Conservation (phyloP, 1,140 invertebrate species). For the Leucophenga varia region DNA sequence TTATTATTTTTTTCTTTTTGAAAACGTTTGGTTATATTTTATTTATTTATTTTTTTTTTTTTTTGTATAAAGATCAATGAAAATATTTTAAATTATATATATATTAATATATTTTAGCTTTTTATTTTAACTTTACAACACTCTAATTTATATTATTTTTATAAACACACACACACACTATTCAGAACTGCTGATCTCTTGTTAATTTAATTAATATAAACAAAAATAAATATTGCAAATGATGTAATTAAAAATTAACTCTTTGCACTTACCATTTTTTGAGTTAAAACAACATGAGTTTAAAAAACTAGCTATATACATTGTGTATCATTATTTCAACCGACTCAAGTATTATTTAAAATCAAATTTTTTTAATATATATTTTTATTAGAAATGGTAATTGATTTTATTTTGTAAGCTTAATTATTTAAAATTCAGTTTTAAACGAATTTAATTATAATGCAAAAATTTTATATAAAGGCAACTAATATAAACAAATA, state of each 20-base stretch:
- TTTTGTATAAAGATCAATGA: no score
- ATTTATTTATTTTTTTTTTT: constrained; percentile 14
- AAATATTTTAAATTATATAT: constrained; percentile 28
- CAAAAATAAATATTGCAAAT: constrained; percentile 5
- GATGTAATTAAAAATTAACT: no score
- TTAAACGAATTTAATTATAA: no score
- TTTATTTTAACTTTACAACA: constrained; percentile 11
- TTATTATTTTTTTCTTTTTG: constrained; percentile 9
- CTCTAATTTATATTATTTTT: constrained; percentile 24
- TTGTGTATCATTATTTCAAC: constrained; percentile 5
- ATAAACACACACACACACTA: no score
- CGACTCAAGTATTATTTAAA: no score
- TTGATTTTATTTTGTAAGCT: no score
- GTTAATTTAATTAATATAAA: constrained; percentile 40
- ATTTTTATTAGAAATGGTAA: no score
- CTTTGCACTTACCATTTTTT: constrained; percentile 11
- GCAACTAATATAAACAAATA: no score
- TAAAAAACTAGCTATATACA: constrained; percentile 16
- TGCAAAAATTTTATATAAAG: no score
- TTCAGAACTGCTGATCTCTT: constrained; percentile 45
- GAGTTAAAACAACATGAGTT: constrained; percentile 42
- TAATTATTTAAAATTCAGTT: no score
- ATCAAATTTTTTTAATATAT: no score
- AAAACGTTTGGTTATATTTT: no score
- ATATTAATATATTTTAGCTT: constrained; percentile 22